Conservation (phyloP, 1,140 invertebrate species). For the Leptonema lineaticorne region DNA sequence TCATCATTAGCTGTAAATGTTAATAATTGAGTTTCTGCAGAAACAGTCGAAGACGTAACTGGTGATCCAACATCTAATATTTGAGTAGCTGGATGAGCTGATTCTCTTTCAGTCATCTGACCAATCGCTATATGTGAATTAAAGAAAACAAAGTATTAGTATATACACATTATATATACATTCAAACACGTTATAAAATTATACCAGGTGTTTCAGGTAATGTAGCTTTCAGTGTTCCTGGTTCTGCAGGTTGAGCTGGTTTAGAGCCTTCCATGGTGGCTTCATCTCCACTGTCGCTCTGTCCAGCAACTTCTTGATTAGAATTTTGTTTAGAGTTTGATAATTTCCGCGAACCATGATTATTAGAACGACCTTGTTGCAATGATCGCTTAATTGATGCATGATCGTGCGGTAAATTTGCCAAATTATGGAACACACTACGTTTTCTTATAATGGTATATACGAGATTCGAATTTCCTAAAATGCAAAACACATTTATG, state of each 20-base stretch:
- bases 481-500: conserved; percentile 34
- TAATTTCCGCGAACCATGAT: conserved; percentile 32
- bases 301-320: conserved; percentile 42
- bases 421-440: conserved; percentile 94
- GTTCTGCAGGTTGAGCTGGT: conserved; percentile 85
- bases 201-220: conserved; percentile 82
- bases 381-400: conserved; percentile 84
- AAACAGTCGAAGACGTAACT: background rate
- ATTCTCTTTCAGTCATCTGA: conserved; percentile 94
- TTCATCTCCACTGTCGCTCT: conserved; percentile 59
- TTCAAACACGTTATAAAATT: conserved; percentile 14
- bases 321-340: conserved; percentile 44
- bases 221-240: conserved; percentile 86
- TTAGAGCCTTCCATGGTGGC: conserved; percentile 79
- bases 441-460: conserved; percentile 99
- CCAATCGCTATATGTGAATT: conserved; percentile 66
- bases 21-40: conserved; percentile 42
- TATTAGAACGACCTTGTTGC: conserved; percentile 54
- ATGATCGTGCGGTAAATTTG: conserved; percentile 93
- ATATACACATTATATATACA: background rate
- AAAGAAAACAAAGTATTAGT: background rate
- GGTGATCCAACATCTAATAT: conserved; percentile 32
- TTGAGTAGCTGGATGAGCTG: conserved; percentile 68
- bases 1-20: conserved; percentile 31
- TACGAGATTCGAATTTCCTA: conserved; percentile 95